Percentiles rank a stretch among this genome's conserved stretches.
Evolutionary conservation across 2,888 invertebrate species (phyloP).

Genomic region (Lutraria lutraria): DNA sequence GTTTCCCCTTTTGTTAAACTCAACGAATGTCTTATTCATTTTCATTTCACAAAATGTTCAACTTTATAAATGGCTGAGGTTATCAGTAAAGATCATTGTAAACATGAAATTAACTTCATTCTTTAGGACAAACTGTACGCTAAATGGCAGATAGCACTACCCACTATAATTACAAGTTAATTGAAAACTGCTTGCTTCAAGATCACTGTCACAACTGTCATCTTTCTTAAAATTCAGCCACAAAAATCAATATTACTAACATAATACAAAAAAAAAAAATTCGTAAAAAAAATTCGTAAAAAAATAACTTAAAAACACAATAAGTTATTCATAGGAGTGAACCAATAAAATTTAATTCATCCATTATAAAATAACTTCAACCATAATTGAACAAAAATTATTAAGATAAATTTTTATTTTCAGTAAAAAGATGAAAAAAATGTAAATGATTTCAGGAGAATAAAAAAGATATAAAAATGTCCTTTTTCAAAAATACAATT

Average conservation of each 20-base stretch:
- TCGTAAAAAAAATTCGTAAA: not conserved
- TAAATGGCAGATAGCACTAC: constrained; percentile 21
- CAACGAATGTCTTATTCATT: constrained; percentile 33
- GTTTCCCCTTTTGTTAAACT: constrained; percentile 17
- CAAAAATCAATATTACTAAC: constrained; percentile 13
- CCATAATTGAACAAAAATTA: constrained; percentile 1
- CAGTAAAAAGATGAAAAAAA: not conserved
- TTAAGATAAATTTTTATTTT: not conserved
- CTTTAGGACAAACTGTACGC: constrained; percentile 1
- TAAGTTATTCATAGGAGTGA: not conserved
- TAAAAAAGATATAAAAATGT: too few species aligned
- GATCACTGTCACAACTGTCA: not conserved
- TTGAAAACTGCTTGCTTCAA: constrained; percentile 31
- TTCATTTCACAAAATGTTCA: constrained; percentile 23
- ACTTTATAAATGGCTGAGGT: constrained; percentile 33
- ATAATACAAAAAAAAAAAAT: not conserved
- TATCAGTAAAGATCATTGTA: constrained; percentile 43
- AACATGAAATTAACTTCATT: constrained; percentile 41
- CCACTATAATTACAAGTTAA: constrained; percentile 37
- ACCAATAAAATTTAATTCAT: constrained; percentile 16
- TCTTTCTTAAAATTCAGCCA: not conserved
- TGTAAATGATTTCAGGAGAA: too few species aligned
- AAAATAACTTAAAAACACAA: not conserved
- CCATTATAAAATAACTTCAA: not conserved
- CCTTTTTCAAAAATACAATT: too few species aligned